Percentiles rank a stretch among this genome's conserved stretches.
These are phyloP conservation scores for Limnephilus auricula DNA, from an alignment of 2,888 invertebrate genomes.

Conservation along the genomic window DNA sequence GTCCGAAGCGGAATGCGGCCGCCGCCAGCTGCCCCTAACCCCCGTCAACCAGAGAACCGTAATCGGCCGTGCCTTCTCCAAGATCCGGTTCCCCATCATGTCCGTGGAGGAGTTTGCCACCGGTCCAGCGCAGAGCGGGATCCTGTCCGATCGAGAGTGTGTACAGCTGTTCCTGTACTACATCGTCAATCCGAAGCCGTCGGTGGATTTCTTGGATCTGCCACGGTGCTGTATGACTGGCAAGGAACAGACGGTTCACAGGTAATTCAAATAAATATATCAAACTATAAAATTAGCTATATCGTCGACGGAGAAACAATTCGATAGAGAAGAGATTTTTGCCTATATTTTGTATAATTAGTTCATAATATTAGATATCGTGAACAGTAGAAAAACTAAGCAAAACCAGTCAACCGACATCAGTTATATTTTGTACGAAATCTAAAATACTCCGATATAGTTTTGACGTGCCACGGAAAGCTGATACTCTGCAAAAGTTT, in stretches of 20 bases:
- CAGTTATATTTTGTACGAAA: no score
- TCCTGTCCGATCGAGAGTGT: conserved; percentile 86
- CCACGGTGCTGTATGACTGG: conserved; percentile 88
- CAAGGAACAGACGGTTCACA: conserved; percentile 85
- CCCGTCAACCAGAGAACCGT: conserved; percentile 84
- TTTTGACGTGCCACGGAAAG: no score
- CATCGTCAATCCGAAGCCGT: conserved; percentile 86
- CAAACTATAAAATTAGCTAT: background rate
- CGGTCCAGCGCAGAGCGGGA: conserved; percentile 85
- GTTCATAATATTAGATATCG: no score
- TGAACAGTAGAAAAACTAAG: no score
- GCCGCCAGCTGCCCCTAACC: conserved; percentile 81
- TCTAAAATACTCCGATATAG: no score
- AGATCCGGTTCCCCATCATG: conserved; percentile 90
- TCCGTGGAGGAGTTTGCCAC: conserved; percentile 90
- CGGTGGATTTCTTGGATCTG: conserved; percentile 83
- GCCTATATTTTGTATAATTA: no score
- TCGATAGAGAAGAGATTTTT: no score
- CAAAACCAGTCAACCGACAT: no score
- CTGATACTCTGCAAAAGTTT: no score
- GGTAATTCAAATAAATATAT: conserved; percentile 66
- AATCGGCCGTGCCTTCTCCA: conserved; percentile 83
- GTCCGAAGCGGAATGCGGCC: conserved; percentile 86
- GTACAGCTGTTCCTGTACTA: conserved; percentile 85
- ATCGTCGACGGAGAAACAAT: no score